Base-by-base conservation (phyloP, 2,888 invertebrate species). In the Synergus laeviventris region DNA sequence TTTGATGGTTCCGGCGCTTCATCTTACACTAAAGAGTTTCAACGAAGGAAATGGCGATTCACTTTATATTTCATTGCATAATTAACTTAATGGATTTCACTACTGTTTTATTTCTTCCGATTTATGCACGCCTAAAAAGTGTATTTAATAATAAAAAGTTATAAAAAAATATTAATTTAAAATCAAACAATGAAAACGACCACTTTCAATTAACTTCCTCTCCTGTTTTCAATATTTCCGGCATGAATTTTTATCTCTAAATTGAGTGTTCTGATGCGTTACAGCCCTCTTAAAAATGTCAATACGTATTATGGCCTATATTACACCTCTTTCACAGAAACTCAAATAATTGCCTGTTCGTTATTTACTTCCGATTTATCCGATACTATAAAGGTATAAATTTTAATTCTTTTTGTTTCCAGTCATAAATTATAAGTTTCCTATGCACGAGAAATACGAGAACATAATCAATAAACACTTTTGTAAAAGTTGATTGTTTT, bases 1-100 rank as follows among this genome's bases (percentile, higher is more conserved):
- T 78, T 80, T 75, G 76, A 54, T 80, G 79, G 84, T 83, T 79
- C 76, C 74, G 54, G 74, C 49, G 76, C 42, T 77, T 80, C 79
- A 77, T 82, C 78, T 76, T 77, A 56, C 77, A 73, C 31, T 70
- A 54, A 54, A 70, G 49, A 24, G 31, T 54, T 70, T 54, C 49
- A 36, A 70, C 36, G 54, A 54, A 24, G 31, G 18, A 18, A 49
- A 49, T 45, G 11, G 31, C 4, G 11, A 45, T 42, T 16, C 76
- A 76, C 79, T 81, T 78, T 75, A 79, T 77, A 76, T 76, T 78
- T 78, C 76, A 66, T 66, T 66, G 42, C 45, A 36, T 36, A 66
- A 66, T 9, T 45, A 18, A 54, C 9, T 54, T 18, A 11, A 54
- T 54, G 54, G 18, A 54, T 1, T 2, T n/a, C 0, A n/a, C 18